These are phyloP conservation scores for Macropus fuliginosus DNA, from an alignment of 2,797 vertebrate genomes.

Conservation along the genomic window DNA sequence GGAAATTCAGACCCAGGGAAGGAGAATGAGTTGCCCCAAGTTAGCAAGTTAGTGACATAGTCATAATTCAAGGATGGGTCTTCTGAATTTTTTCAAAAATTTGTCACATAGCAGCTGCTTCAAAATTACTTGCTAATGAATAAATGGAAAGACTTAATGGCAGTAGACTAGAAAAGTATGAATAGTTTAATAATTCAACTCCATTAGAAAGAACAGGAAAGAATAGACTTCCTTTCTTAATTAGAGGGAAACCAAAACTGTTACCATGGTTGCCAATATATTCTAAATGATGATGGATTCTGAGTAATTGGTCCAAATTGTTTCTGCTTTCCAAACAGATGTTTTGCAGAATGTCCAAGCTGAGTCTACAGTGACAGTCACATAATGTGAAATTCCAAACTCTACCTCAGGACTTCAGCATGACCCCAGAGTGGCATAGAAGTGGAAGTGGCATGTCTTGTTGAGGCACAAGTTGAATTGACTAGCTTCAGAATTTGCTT, in stretches of 20 bases:
- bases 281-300: neutral
- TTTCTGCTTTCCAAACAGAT: neutral
- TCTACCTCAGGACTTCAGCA: neutral
- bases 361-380: neutral
- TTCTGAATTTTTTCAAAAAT: neutral
- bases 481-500: neutral
- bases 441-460: neutral
- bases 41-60: neutral
- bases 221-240: neutral
- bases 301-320: neutral
- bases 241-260: neutral
- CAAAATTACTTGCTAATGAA: neutral
- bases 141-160: neutral
- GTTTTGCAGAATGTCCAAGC: neutral
- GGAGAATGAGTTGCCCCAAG: neutral
- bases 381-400: neutral
- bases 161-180: neutral
- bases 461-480: neutral
- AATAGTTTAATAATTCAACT: neutral
- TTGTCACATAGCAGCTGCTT: neutral
- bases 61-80: neutral
- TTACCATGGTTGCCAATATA: neutral
- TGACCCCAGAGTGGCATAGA: neutral
- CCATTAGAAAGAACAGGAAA: neutral
- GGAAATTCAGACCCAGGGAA: neutral